Percentiles rank a stretch among this genome's conserved stretches.
These are phyloP conservation scores for Drosophila neocordata DNA, from an alignment of 1,140 invertebrate genomes.

Conservation along the genomic window DNA sequence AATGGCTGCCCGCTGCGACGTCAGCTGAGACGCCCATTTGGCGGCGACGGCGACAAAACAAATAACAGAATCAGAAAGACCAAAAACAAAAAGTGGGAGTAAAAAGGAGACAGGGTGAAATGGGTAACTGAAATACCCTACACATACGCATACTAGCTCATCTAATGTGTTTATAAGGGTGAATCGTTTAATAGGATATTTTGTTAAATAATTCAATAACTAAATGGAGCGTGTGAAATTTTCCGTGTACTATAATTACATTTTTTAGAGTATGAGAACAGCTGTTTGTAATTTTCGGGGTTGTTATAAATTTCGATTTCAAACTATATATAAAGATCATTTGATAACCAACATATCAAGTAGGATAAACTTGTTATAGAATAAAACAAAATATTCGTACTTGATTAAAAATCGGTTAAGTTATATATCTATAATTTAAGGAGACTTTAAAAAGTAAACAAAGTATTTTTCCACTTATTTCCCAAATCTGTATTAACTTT, in stretches of 20 bases:
- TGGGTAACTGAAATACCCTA: constrained; percentile 37
- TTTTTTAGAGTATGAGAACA: not conserved
- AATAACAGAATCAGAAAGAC: constrained; percentile 65
- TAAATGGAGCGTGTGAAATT: constrained; percentile 7
- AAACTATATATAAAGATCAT: not conserved
- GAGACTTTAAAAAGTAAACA: too few species aligned
- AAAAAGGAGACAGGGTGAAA: constrained; percentile 23
- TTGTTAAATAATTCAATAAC: constrained; percentile 27
- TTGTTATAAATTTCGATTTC: not conserved
- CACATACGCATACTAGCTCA: constrained; percentile 10
- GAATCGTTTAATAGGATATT: not conserved
- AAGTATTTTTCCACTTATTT: too few species aligned
- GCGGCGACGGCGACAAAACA: constrained; percentile 69
- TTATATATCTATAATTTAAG: too few species aligned
- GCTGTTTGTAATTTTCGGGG: not conserved
- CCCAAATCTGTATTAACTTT: too few species aligned
- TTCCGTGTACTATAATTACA: constrained; percentile 20
- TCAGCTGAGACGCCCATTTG: constrained; percentile 38
- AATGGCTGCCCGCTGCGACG: constrained; percentile 36
- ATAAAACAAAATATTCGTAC: too few species aligned
- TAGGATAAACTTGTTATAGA: too few species aligned
- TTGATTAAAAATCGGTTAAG: too few species aligned
- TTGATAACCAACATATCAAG: too few species aligned
- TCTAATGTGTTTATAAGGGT: constrained; percentile 4
- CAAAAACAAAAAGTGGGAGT: constrained; percentile 50